Conservation (phyloP, 2,113 vertebrate species). For the Cichladusa arquata region DNA sequence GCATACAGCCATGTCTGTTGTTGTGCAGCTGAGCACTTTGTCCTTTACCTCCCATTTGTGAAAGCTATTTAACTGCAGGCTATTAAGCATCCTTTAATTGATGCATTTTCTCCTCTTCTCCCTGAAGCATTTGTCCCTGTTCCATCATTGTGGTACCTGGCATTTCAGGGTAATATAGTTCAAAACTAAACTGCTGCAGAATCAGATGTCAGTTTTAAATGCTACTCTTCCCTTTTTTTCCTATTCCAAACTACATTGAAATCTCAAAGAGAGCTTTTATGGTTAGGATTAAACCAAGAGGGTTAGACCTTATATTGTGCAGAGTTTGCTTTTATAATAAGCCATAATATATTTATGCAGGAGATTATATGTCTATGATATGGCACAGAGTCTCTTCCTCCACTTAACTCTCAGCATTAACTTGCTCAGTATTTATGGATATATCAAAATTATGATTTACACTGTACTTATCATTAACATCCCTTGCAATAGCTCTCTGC, state of each 20-base stretch:
- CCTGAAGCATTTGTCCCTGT: neutral
- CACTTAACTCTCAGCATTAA: conserved; percentile 23
- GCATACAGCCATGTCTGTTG: neutral
- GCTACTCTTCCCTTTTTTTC: neutral
- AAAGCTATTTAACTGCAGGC: conserved; percentile 10
- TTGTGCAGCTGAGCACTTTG: conserved; percentile 12
- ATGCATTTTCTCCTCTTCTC: conserved; percentile 7
- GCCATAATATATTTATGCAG: conserved; percentile 32
- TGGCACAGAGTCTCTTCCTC: neutral
- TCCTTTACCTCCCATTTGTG: conserved; percentile 23
- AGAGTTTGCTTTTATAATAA: conserved; percentile 21
- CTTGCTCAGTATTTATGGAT: neutral
- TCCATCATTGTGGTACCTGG: neutral
- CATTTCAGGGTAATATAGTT: conserved; percentile 6
- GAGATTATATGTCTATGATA: neutral
- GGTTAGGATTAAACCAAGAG: neutral
- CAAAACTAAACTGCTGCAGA: conserved; percentile 22
- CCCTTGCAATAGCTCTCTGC: neutral
- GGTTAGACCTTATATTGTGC: neutral
- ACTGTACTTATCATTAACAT: conserved; percentile 34
- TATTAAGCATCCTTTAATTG: conserved; percentile 38
- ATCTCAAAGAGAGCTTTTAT: neutral
- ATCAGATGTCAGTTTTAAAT: conserved; percentile 19
- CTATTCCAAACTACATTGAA: neutral
- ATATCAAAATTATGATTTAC: conserved; percentile 13